A percentile compares a stretch with the other conserved stretches of the same genome.
Evolutionary conservation across 2,113 vertebrate genomes (phyloP).

Genomic region (Brevimyrus niger): DNA sequence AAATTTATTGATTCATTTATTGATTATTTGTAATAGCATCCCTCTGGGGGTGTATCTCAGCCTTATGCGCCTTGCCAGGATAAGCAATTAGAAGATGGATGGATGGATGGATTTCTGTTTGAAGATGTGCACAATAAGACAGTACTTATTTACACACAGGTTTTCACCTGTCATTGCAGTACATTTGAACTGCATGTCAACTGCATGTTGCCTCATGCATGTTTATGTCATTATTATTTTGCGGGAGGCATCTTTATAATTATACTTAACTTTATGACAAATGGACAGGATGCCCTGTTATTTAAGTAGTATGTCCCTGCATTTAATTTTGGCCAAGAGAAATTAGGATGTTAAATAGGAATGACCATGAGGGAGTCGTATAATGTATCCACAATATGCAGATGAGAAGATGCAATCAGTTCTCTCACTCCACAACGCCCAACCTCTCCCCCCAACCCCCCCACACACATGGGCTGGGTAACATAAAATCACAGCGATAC

Average conservation of each 20-base stretch:
- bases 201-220: not conserved
- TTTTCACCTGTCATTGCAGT: not conserved
- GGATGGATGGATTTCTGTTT: not conserved
- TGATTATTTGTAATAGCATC: not conserved
- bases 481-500: slow-evolving; percentile 22
- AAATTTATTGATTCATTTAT: not conserved
- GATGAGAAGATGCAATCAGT: slow-evolving; percentile 37
- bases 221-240: not conserved
- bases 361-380: not conserved
- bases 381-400: not conserved
- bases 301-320: not conserved
- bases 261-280: not conserved
- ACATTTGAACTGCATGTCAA: not conserved
- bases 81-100: not conserved
- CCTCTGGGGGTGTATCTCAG: not conserved
- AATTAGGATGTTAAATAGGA: not conserved
- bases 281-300: not conserved
- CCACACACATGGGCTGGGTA: slow-evolving; percentile 37
- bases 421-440: slow-evolving; percentile 39
- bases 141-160: not conserved
- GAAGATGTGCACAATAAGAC: not conserved
- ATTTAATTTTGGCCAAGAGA: not conserved
- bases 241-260: not conserved
- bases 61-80: not conserved
- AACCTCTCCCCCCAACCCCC: not conserved